phyloP scores from a whole-genome alignment of 2,113 vertebrate species.

The Trichechus manatus region DNA sequence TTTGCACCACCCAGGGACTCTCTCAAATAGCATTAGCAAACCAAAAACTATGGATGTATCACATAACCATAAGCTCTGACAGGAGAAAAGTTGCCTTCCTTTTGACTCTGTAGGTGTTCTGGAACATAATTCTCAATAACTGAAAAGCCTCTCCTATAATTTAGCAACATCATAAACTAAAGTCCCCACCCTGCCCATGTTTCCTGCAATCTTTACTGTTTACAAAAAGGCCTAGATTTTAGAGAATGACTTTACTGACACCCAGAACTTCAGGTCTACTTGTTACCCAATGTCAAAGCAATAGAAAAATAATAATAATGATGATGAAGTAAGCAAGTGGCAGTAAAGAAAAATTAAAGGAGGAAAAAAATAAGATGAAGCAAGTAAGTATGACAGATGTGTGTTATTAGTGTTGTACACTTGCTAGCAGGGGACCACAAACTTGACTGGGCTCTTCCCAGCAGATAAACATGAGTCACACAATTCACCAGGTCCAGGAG shows the following conservation, averaged over 20 bases:
- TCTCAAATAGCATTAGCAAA: background rate
- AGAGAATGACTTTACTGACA: background rate
- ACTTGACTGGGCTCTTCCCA: background rate
- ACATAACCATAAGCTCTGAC: background rate
- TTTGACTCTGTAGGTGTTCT: background rate
- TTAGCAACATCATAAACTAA: background rate
- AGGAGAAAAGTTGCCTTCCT: background rate
- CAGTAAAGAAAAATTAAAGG: background rate
- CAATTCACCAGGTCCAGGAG: rapidly evolving
- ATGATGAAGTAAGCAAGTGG: background rate
- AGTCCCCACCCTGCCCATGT: background rate
- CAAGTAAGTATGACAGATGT: background rate
- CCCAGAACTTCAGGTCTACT: background rate
- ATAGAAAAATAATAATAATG: background rate
- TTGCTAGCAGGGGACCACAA: background rate
- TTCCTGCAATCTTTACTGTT: background rate
- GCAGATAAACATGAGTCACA: background rate
- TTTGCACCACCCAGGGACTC: too few relatives aligned
- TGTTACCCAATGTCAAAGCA: background rate
- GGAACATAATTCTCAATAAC: background rate
- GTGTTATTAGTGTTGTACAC: rapidly evolving
- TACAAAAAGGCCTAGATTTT: background rate
- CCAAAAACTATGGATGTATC: background rate
- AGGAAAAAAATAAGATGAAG: background rate
- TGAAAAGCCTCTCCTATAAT: background rate